Percentiles rank a stretch among this genome's conserved stretches.
These are phyloP conservation scores for Spodoptera picta DNA, from an alignment of 2,888 invertebrate genomes.

Conservation along the genomic window DNA sequence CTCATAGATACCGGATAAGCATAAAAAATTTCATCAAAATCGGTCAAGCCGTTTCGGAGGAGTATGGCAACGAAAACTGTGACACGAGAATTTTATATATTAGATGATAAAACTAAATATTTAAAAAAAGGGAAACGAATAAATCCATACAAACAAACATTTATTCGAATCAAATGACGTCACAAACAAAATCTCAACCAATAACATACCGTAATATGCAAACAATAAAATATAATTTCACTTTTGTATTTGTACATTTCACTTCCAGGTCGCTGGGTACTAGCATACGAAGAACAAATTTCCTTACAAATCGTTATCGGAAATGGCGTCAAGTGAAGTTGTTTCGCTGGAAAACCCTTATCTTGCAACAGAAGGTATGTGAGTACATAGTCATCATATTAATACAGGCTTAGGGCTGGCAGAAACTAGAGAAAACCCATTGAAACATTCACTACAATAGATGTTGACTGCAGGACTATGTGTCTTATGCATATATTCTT, in stretches of 20 bases:
- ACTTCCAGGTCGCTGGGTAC: conserved; percentile 28
- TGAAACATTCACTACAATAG: too few species aligned
- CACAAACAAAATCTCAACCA: conserved; percentile 27
- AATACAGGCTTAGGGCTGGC: conserved; percentile 37
- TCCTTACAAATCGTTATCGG: conserved; percentile 79
- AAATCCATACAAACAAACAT: not conserved
- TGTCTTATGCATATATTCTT: too few species aligned
- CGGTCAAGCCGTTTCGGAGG: too few species aligned
- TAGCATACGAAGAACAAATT: conserved; percentile 60
- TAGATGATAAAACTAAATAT: too few species aligned
- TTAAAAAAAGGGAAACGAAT: not conserved
- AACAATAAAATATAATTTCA: conserved; percentile 37
- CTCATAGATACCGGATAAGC: too few species aligned
- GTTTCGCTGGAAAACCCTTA: conserved; percentile 77
- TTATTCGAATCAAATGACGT: not conserved
- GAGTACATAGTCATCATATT: conserved; percentile 62
- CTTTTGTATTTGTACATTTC: conserved; percentile 35
- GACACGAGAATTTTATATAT: too few species aligned
- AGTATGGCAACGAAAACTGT: too few species aligned
- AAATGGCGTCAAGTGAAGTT: conserved; percentile 73
- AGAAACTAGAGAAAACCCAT: not conserved
- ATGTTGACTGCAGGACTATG: too few species aligned
- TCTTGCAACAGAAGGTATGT: conserved; percentile 69
- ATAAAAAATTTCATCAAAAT: too few species aligned
- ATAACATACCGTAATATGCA: conserved; percentile 5